Conservation (phyloP, 2,113 vertebrate genomes). For the Oxyruncus cristatus region DNA sequence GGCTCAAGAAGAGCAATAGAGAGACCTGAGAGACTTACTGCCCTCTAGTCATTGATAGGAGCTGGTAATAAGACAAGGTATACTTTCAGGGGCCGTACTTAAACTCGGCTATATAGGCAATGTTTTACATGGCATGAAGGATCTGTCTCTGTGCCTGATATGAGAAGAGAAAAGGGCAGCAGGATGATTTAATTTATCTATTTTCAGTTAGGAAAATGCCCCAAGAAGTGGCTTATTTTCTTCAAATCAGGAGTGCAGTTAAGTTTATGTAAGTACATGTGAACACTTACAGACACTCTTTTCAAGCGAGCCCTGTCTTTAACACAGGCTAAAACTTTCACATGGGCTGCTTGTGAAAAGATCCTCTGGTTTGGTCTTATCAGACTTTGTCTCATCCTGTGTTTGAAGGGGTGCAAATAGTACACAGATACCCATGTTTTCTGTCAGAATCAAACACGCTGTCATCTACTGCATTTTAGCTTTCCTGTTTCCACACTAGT, state of each 20-base stretch:
- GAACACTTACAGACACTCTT: neutral
- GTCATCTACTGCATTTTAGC: neutral
- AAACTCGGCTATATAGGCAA: neutral
- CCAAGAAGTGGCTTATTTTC: neutral
- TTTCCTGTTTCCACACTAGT: neutral
- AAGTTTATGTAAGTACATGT: neutral
- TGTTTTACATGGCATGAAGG: neutral
- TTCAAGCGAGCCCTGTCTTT: neutral
- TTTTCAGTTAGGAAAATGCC: neutral
- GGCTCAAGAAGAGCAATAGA: neutral
- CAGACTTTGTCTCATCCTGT: neutral
- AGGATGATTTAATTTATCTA: neutral
- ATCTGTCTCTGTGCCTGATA: neutral
- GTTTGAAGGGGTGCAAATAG: neutral
- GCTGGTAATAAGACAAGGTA: neutral
- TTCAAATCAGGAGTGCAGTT: neutral
- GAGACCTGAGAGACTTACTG: neutral
- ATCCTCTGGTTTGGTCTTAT: neutral
- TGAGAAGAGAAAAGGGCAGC: neutral
- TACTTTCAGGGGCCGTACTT: neutral
- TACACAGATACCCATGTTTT: neutral
- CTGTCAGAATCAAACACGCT: neutral
- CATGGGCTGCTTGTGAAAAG: accelerated
- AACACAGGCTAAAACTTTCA: neutral
- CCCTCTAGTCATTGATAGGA: neutral